A percentile compares a stretch with the other conserved stretches of the same genome.
Evolutionary conservation across 1,140 invertebrate genomes (phyloP).

Genomic region (Drosophila pandora): DNA sequence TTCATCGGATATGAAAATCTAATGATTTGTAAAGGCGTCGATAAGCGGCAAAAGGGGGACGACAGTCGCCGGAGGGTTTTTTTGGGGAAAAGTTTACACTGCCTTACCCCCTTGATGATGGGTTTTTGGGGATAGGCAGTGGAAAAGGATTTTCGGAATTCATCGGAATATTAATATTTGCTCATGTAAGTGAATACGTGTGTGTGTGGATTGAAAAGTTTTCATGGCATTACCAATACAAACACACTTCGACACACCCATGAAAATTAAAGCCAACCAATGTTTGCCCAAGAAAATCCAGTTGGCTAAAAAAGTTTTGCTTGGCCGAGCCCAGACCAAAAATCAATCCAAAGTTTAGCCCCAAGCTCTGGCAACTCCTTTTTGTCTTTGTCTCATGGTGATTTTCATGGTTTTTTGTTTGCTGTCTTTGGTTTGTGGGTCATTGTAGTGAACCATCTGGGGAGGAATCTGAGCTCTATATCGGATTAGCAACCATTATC

Average conservation of each 20-base stretch:
- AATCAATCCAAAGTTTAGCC: slow-evolving; percentile 66
- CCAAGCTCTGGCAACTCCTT: slow-evolving; percentile 11
- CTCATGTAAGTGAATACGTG: slow-evolving; percentile 48
- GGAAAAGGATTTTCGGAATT: slow-evolving; percentile 71
- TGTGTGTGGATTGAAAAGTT: slow-evolving; percentile 44
- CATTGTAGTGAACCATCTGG: slow-evolving; percentile 29
- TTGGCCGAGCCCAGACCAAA: slow-evolving; percentile 32
- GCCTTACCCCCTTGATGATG: slow-evolving; percentile 31
- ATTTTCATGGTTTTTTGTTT: slow-evolving; percentile 2
- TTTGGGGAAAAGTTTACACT: slow-evolving; percentile 40
- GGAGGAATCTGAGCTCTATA: slow-evolving; percentile 7
- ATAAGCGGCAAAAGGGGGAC: slow-evolving; percentile 58
- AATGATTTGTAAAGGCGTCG: slow-evolving; percentile 80
- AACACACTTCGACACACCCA: slow-evolving; percentile 3
- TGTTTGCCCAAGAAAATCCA: slow-evolving; percentile 56
- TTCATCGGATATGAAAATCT: slow-evolving; percentile 82
- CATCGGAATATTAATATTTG: slow-evolving; percentile 81
- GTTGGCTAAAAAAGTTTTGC: slow-evolving; percentile 46
- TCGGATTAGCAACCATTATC: slow-evolving; percentile 67
- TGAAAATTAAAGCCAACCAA: slow-evolving; percentile 41
- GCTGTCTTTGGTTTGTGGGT: slow-evolving; percentile 27
- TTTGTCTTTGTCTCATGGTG: slow-evolving; percentile 3
- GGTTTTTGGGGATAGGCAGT: slow-evolving; percentile 24
- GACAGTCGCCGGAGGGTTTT: slow-evolving; percentile 35
- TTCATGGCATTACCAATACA: slow-evolving; percentile 27